These are phyloP conservation scores for Ectemnius cavifrons DNA, from an alignment of 2,888 invertebrate species.

Conservation along the genomic window DNA sequence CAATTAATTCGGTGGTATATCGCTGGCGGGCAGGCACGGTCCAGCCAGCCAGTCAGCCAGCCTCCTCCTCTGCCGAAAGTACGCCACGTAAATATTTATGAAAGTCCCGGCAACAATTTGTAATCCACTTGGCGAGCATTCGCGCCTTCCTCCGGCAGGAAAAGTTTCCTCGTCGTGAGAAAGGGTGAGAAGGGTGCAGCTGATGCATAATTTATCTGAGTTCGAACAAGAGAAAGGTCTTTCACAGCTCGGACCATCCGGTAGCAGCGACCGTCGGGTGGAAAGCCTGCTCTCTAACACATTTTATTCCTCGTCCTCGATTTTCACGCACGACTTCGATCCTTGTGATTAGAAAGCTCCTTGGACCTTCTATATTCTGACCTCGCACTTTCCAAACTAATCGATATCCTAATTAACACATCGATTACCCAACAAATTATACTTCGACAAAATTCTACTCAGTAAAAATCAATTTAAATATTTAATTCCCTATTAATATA, in stretches of 20 bases:
- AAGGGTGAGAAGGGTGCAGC: constrained; percentile 14
- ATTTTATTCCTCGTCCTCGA: constrained; percentile 49
- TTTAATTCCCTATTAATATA: too few relatives aligned
- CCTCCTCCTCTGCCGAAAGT: constrained; percentile 22
- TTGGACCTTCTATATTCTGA: too few relatives aligned
- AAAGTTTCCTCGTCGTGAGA: constrained; percentile 41
- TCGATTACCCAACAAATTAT: too few relatives aligned
- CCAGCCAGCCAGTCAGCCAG: constrained; percentile 4
- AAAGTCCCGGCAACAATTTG: constrained; percentile 60
- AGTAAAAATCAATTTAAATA: too few relatives aligned
- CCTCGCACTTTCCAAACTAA: too few relatives aligned
- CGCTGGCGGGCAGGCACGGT: too few relatives aligned
- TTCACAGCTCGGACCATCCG: constrained; percentile 41
- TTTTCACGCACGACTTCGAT: constrained; percentile 30
- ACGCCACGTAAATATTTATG: constrained; percentile 58
- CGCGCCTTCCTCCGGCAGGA: constrained; percentile 32
- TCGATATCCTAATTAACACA: too few relatives aligned
- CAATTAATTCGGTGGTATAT: constrained; percentile 46
- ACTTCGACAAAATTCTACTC: too few relatives aligned
- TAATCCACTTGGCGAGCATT: constrained; percentile 55
- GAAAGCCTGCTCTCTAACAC: constrained; percentile 3
- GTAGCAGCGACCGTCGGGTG: constrained; percentile 46
- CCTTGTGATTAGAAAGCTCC: not conserved
- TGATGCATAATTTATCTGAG: constrained; percentile 60
- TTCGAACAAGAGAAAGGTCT: constrained; percentile 53